Evolutionary conservation across 2,888 invertebrate genomes (phyloP).

Genomic region (Agonopterix subpropinquella): DNA sequence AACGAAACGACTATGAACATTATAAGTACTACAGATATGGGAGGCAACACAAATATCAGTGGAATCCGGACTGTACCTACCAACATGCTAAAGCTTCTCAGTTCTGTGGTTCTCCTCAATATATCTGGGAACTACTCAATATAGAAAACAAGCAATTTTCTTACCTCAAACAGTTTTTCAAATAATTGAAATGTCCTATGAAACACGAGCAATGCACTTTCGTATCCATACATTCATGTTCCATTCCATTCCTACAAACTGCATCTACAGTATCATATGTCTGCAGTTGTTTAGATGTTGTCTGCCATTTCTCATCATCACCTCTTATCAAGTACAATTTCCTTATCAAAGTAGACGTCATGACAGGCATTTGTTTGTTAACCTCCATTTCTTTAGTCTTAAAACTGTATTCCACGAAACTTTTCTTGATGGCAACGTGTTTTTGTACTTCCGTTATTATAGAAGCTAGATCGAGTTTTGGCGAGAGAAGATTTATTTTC

Average conservation of each 20-base stretch:
- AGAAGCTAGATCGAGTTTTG: slow-evolving; percentile 4
- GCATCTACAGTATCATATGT: too few relatives aligned
- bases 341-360: slow-evolving; percentile 43
- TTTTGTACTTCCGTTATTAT: slow-evolving; percentile 6
- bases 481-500: slow-evolving; percentile 4
- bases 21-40: too few relatives aligned
- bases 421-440: slow-evolving; percentile 3
- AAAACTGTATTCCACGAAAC: slow-evolving; percentile 17
- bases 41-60: too few relatives aligned
- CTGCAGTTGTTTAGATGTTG: too few relatives aligned
- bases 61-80: too few relatives aligned
- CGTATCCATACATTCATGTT: neutral
- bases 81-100: too few relatives aligned
- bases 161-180: neutral
- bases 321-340: slow-evolving; percentile 34
- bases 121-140: too few relatives aligned
- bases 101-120: too few relatives aligned
- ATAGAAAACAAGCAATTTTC: neutral
- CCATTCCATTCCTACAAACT: too few relatives aligned
- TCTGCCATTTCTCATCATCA: neutral
- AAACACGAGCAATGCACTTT: neutral
- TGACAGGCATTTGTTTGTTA: slow-evolving; percentile 44
- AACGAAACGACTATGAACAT: too few relatives aligned
- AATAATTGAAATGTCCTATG: neutral
- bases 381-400: slow-evolving; percentile 29